Conservation (phyloP, 2,797 vertebrate genomes). For the Aplochiton taeniatus region DNA sequence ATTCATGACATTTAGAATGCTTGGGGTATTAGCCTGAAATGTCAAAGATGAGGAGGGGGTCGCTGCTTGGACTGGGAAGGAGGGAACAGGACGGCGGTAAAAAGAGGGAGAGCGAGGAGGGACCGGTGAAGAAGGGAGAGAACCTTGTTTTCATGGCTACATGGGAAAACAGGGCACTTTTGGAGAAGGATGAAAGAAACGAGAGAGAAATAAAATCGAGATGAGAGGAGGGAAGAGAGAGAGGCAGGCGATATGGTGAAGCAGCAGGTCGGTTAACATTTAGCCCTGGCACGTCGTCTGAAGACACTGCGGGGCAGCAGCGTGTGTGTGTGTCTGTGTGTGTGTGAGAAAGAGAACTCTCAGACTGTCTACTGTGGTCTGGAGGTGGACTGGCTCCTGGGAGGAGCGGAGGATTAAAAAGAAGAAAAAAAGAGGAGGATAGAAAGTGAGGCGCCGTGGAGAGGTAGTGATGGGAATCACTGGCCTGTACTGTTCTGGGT, state of each 20-base stretch:
- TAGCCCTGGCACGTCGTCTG: constrained; percentile 31
- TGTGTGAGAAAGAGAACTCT: constrained; percentile 19
- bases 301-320: constrained; percentile 4
- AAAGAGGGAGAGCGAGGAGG: too few species aligned
- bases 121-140: not conserved
- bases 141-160: not conserved
- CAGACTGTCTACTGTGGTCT: constrained; percentile 24
- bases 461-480: constrained; percentile 24
- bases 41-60: constrained; percentile 59
- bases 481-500: constrained; percentile 54
- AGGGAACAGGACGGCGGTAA: not conserved
- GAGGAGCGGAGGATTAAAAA: not conserved
- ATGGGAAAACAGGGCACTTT: not conserved
- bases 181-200: not conserved
- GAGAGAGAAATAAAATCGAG: not conserved
- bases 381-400: constrained; percentile 25
- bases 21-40: constrained; percentile 58
- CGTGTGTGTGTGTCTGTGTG: constrained; percentile 5
- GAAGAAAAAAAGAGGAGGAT: not conserved
- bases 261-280: constrained; percentile 57
- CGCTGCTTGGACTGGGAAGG: constrained; percentile 33
- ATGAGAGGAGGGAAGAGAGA: not conserved
- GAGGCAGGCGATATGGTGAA: not conserved
- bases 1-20: constrained; percentile 63
- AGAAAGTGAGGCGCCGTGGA: not conserved